These are phyloP conservation scores for Lampris megalopsis DNA, from an alignment of 2,113 vertebrate genomes.

Conservation along the genomic window DNA sequence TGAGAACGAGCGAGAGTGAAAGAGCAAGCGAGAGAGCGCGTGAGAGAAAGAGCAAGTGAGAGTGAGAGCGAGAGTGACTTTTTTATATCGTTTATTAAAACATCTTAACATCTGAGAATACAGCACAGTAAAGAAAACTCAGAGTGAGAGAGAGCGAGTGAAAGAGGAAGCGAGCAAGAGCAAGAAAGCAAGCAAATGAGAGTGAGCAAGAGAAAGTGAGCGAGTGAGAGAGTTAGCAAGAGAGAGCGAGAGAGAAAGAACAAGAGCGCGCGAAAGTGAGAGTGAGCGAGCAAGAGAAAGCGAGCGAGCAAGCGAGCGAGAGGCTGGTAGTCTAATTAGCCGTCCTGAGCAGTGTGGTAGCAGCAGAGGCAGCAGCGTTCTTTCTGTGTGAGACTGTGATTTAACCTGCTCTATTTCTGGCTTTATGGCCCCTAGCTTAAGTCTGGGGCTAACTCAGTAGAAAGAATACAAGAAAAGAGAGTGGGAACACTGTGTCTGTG, in stretches of 20 bases:
- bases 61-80: too few species aligned
- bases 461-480: slow-evolving; percentile 14
- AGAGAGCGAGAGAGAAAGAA: too few species aligned
- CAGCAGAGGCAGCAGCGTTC: slow-evolving; percentile 13
- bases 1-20: too few species aligned
- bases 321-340: slow-evolving; percentile 28
- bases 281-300: not conserved
- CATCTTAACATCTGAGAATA: too few species aligned
- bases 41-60: not conserved
- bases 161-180: too few species aligned
- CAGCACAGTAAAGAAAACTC: not conserved
- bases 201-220: not conserved
- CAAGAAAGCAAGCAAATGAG: too few species aligned
- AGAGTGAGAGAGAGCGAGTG: too few species aligned
- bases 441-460: slow-evolving; percentile 12
- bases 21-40: not conserved
- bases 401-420: slow-evolving; percentile 41
- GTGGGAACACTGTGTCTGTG: not conserved
- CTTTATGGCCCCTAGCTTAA: slow-evolving; percentile 34
- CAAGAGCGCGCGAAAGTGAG: not conserved
- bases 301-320: slow-evolving; percentile 13
- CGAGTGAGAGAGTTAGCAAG: too few species aligned
- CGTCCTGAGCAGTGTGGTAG: not conserved
- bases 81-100: too few species aligned
- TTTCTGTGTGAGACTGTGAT: slow-evolving; percentile 4